A percentile compares a stretch with the other conserved stretches of the same genome.
phyloP scores from a whole-genome alignment of 2,797 vertebrate species.

The Lates japonicus region DNA sequence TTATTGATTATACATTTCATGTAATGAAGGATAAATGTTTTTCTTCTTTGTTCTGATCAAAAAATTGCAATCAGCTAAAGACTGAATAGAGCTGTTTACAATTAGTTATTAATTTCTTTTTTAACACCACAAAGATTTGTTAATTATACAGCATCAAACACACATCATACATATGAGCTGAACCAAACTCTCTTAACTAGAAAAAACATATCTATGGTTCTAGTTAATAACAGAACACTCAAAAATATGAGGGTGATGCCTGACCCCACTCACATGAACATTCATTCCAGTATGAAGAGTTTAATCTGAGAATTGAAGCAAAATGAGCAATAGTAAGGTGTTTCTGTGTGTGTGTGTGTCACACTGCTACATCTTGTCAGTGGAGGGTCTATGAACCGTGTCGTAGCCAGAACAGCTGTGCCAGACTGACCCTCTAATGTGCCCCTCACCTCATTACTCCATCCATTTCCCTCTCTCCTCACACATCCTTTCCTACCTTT shows the following conservation, averaged over 20 bases:
- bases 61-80: too few relatives aligned
- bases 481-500: conserved; percentile 5
- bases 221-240: not conserved
- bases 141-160: not conserved
- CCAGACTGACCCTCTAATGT: conserved; percentile 52
- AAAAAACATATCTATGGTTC: not conserved
- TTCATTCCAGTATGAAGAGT: not conserved
- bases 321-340: not conserved
- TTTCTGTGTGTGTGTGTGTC: conserved; percentile 11
- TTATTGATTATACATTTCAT: not conserved
- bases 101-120: too few relatives aligned
- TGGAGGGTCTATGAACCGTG: conserved; percentile 65
- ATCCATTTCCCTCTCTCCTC: conserved; percentile 21
- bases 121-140: not conserved
- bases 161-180: not conserved
- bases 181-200: not conserved
- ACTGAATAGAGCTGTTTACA: too few relatives aligned
- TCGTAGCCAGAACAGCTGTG: conserved; percentile 77
- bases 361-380: conserved; percentile 43
- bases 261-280: not conserved
- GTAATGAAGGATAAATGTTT: not conserved
- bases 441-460: conserved; percentile 49
- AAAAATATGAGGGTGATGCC: not conserved
- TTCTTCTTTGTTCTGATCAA: too few relatives aligned
- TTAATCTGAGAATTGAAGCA: not conserved